A percentile compares a stretch with the other conserved stretches of the same genome.
phyloP scores from a whole-genome alignment of 1,140 invertebrate genomes.

The Drosophila pectinifera region DNA sequence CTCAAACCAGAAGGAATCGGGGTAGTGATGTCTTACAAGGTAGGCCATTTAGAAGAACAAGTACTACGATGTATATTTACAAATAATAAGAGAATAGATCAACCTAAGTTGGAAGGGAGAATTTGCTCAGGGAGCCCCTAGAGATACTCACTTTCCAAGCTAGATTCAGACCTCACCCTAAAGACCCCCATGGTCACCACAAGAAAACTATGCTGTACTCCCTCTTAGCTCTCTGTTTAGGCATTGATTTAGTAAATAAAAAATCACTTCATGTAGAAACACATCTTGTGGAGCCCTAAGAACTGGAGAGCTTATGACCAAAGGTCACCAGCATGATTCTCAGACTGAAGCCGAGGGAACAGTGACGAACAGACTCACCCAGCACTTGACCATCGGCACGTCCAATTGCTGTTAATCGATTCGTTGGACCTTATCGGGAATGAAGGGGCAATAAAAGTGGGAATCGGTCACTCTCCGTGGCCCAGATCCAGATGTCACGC shows the following conservation, averaged over 20 bases:
- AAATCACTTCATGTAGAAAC: no score
- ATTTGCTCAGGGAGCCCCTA: no score
- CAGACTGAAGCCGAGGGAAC: neutral
- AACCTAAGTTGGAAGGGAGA: no score
- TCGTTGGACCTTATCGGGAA: slow-evolving; percentile 14
- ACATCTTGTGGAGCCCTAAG: neutral
- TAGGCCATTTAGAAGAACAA: no score
- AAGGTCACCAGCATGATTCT: neutral
- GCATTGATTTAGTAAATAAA: neutral
- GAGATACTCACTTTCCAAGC: no score
- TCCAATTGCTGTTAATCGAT: slow-evolving; percentile 32
- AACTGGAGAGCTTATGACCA: neutral
- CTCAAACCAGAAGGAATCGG: no score
- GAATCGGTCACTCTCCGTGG: slow-evolving; percentile 6
- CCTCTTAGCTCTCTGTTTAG: neutral
- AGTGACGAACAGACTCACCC: neutral
- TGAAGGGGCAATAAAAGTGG: neutral
- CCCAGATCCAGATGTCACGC: slow-evolving; percentile 41
- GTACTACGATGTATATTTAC: no score
- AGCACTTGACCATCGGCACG: neutral
- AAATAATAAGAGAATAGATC: no score
- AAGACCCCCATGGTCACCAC: no score
- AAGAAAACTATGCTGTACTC: neutral
- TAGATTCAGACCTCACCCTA: neutral
- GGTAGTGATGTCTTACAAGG: no score